A percentile compares a stretch with the other conserved stretches of the same genome.
phyloP scores from a whole-genome alignment of 1,140 invertebrate species.

The Drosophila asahinai region DNA sequence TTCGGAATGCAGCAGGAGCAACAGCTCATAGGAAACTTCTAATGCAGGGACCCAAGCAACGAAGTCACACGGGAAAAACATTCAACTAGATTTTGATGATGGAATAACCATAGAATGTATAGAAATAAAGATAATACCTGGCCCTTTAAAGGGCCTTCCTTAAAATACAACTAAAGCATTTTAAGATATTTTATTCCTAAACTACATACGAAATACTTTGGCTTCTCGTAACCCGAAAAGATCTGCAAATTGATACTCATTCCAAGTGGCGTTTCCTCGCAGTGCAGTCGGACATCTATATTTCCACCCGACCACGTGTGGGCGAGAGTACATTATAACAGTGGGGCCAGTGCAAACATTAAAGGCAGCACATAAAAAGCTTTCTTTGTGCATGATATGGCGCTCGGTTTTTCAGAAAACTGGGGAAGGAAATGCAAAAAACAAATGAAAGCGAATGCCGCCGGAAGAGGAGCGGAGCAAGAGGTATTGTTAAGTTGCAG shows the following conservation, averaged over 20 bases:
- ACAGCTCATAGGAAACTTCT: slow-evolving; percentile 41
- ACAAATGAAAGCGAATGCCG: slow-evolving; percentile 70
- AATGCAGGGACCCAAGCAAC: slow-evolving; percentile 39
- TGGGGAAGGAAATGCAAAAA: slow-evolving; percentile 52
- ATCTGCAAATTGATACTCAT: too few species aligned
- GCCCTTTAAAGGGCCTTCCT: neutral
- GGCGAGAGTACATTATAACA: slow-evolving; percentile 71
- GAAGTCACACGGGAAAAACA: slow-evolving; percentile 12
- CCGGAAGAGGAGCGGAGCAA: slow-evolving; percentile 19
- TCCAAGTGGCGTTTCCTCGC: neutral
- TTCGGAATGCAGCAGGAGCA: slow-evolving; percentile 58
- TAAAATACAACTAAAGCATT: neutral
- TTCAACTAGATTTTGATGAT: too few species aligned
- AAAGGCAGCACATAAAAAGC: slow-evolving; percentile 76
- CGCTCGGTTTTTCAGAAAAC: slow-evolving; percentile 42
- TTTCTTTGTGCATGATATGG: slow-evolving; percentile 72
- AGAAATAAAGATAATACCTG: neutral
- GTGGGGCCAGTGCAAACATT: slow-evolving; percentile 71
- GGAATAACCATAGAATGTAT: neutral
- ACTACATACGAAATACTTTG: neutral
- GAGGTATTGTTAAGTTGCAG: slow-evolving; percentile 71
- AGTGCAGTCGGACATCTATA: slow-evolving; percentile 14
- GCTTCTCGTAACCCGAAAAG: too few species aligned
- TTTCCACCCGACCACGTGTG: slow-evolving; percentile 13
- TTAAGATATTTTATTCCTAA: neutral